Conservation (phyloP, 2,888 invertebrate species). For the Xestobium rufovillosum region DNA sequence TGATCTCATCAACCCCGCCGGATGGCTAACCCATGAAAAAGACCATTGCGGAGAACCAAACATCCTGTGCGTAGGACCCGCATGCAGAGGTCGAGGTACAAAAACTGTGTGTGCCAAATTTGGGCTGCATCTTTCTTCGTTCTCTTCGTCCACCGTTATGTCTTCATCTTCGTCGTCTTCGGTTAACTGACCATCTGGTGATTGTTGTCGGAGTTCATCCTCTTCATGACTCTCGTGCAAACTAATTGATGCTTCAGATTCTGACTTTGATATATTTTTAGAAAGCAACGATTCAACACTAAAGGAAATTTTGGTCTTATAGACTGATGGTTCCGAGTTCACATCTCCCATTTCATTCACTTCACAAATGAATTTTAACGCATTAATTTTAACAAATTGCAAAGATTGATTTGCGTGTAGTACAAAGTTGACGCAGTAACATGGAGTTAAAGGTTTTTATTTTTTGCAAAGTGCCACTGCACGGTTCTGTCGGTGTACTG, state of each 20-base stretch:
- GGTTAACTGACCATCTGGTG: conserved; percentile 29
- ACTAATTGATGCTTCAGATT: conserved; percentile 12
- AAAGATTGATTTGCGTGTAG: too few species aligned
- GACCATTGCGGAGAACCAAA: conserved; percentile 51
- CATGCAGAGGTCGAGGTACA: conserved; percentile 59
- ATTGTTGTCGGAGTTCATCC: conserved; percentile 23
- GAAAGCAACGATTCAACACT: conserved; percentile 61
- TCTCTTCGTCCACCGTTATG: conserved; percentile 38
- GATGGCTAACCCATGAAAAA: conserved; percentile 52
- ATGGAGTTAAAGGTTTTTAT: not conserved
- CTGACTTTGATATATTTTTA: conserved; percentile 28
- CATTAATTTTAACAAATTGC: too few species aligned
- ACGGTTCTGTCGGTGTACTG: not conserved
- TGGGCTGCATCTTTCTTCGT: conserved; percentile 43
- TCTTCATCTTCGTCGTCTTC: conserved; percentile 41
- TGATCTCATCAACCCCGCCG: conserved; percentile 55
- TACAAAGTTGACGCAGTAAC: too few species aligned
- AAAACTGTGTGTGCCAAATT: conserved; percentile 53
- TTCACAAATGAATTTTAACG: not conserved
- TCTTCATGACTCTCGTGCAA: conserved; percentile 26
- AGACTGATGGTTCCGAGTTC: conserved; percentile 38
- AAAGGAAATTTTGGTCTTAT: conserved; percentile 65
- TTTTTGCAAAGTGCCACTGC: not conserved
- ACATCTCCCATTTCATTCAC: conserved; percentile 33
- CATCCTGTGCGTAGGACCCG: conserved; percentile 52